Percentiles rank a stretch among this genome's conserved stretches.
Evolutionary conservation across 2,797 vertebrate species (phyloP).

Genomic region (Thunnus albacares): DNA sequence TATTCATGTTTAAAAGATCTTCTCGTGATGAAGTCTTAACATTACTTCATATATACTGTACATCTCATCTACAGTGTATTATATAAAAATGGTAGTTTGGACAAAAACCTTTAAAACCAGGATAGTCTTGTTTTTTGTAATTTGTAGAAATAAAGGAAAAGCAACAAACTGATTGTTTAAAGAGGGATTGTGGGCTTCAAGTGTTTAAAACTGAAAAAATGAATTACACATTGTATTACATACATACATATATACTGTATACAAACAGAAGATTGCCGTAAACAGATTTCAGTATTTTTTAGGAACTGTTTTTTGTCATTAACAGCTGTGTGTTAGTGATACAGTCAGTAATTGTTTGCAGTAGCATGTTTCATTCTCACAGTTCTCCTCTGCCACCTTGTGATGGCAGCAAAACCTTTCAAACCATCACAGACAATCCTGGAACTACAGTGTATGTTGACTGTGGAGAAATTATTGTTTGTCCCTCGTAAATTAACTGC

Average conservation of each 20-base stretch:
- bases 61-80: not conserved
- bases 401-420: conserved; percentile 73
- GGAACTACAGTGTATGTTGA: not conserved
- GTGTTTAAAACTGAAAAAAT: not conserved
- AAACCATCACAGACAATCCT: conserved; percentile 2
- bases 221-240: too few species aligned
- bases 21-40: not conserved
- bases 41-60: not conserved
- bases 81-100: not conserved
- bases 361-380: not conserved
- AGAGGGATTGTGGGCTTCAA: not conserved
- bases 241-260: not conserved
- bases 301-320: not conserved
- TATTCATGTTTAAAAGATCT: not conserved
- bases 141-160: not conserved
- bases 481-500: conserved; percentile 7
- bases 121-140: not conserved
- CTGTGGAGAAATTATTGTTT: conserved; percentile 7
- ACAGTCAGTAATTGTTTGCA: not conserved
- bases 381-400: conserved; percentile 47
- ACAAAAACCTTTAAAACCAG: conserved; percentile 9
- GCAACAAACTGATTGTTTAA: not conserved
- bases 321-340: not conserved
- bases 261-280: not conserved
- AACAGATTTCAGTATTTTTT: not conserved